These are phyloP conservation scores for Gymnocheta viridis DNA, from an alignment of 2,888 invertebrate species.

Conservation along the genomic window DNA sequence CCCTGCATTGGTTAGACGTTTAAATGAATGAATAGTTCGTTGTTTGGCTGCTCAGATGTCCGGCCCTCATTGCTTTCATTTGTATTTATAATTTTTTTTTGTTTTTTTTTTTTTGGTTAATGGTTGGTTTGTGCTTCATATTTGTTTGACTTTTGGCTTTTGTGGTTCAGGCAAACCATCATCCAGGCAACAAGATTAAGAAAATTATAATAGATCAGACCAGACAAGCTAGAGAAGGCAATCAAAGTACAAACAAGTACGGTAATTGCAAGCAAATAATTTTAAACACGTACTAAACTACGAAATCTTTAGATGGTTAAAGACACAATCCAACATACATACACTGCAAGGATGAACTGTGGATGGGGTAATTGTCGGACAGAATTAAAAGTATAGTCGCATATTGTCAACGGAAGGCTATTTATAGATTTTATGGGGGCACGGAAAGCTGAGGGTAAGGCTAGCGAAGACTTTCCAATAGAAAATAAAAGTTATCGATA, in stretches of 20 bases:
- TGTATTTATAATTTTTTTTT: conserved; percentile 18
- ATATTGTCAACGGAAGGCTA: no score
- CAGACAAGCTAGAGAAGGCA: conserved; percentile 1
- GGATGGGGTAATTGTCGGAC: no score
- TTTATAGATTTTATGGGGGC: no score
- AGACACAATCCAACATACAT: conserved; percentile 18
- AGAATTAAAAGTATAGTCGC: no score
- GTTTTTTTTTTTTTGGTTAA: neutral
- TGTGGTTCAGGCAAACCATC: conserved; percentile 31
- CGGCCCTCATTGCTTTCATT: conserved; percentile 14
- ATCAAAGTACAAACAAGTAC: conserved; percentile 32
- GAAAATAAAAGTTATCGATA: no score
- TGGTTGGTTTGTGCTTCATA: conserved; percentile 38
- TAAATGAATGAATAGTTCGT: conserved; percentile 6
- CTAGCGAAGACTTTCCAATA: no score
- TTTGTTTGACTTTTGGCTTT: conserved; percentile 65
- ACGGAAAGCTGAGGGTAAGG: no score
- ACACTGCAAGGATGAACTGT: no score
- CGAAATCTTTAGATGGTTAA: neutral
- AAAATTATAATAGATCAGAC: conserved; percentile 62
- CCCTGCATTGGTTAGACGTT: conserved; percentile 18
- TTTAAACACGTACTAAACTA: conserved; percentile 66
- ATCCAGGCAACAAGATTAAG: conserved; percentile 42
- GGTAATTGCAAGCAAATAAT: conserved; percentile 66
- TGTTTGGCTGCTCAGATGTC: conserved; percentile 1